These are phyloP conservation scores for Eunapius fragilis DNA, from an alignment of 37 sponge, comb jelly and placozoan species.

Conservation along the genomic window DNA sequence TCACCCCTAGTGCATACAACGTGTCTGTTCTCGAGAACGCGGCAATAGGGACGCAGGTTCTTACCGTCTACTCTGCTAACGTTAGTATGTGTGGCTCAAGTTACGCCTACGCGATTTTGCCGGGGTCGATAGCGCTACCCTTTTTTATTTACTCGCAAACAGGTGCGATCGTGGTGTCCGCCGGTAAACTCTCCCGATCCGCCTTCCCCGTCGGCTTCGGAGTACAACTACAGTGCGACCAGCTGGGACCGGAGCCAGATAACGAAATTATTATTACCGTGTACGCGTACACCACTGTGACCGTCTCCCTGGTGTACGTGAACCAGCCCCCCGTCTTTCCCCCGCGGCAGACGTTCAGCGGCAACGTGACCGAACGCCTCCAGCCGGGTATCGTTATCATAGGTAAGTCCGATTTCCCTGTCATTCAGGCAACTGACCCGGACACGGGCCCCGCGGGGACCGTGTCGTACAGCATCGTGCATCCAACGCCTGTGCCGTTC, in stretches of 20 bases:
- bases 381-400: not conserved
- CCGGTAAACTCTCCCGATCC: not conserved
- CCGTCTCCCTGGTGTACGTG: not conserved
- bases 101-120: not conserved
- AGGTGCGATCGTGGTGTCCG: not conserved
- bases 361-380: not conserved
- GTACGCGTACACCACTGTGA: not conserved
- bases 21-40: constrained; percentile 13
- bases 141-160: not conserved
- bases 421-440: not conserved
- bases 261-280: not conserved
- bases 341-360: not conserved
- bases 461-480: not conserved
- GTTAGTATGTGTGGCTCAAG: not conserved
- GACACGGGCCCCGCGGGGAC: constrained; percentile 10
- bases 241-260: not conserved
- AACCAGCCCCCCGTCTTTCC: not conserved
- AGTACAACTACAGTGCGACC: not conserved
- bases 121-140: not conserved
- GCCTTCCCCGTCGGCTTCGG: not conserved
- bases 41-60: not conserved
- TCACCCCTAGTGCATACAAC: not conserved
- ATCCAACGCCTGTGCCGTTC: not conserved
- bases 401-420: not conserved
- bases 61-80: not conserved